A percentile compares a stretch with the other conserved stretches of the same genome.
Conservation (phyloP, 2,797 vertebrate genomes). For the Percopsis omiscomaycus region DNA sequence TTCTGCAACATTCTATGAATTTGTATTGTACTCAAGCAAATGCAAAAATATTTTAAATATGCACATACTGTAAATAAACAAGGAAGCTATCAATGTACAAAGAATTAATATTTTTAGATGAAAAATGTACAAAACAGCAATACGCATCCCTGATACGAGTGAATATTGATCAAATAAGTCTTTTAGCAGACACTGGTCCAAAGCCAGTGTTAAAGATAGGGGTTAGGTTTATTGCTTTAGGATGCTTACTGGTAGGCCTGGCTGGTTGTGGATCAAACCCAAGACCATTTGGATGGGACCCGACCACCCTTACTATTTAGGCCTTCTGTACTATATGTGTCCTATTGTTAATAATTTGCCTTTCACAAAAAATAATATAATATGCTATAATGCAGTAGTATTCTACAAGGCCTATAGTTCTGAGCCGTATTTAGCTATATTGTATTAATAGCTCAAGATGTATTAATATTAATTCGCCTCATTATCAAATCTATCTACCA, state of each 20-base stretch:
- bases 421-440: conserved; percentile 25
- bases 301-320: too few species aligned
- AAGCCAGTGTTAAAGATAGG: too few species aligned
- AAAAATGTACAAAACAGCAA: not conserved
- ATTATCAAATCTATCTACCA: conserved; percentile 69
- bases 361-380: too few species aligned
- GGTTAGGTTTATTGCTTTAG: too few species aligned
- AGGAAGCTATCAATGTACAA: not conserved
- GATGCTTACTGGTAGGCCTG: too few species aligned
- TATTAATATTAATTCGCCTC: conserved; percentile 72
- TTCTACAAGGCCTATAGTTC: conserved; percentile 55
- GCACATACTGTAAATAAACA: not conserved
- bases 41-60: not conserved
- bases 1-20: conserved; percentile 3
- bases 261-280: too few species aligned
- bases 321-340: too few species aligned
- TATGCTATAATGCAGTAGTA: conserved; percentile 28
- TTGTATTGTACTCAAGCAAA: not conserved
- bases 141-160: too few species aligned
- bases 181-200: too few species aligned
- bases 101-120: not conserved
- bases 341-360: too few species aligned
- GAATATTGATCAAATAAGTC: too few species aligned
- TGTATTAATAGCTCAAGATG: conserved; percentile 52
- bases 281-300: too few species aligned